phyloP scores from a whole-genome alignment of 2,797 vertebrate genomes.

The Menidia menidia region DNA sequence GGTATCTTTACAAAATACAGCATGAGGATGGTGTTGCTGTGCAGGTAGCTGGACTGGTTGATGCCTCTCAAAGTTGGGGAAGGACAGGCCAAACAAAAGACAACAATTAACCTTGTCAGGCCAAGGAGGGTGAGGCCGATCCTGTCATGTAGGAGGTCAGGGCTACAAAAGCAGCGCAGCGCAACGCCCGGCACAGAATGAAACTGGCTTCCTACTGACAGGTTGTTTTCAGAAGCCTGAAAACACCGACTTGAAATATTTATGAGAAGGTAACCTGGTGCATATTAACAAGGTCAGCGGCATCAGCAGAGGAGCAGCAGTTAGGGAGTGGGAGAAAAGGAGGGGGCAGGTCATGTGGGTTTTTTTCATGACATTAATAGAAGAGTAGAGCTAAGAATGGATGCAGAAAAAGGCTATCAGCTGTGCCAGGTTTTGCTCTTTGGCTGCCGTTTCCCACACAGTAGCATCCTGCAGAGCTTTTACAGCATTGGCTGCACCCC shows the following conservation, averaged over 20 bases:
- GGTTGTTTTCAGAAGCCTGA: conserved; percentile 80
- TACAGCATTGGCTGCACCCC: conserved; percentile 49
- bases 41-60: conserved; percentile 48
- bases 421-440: conserved; percentile 43
- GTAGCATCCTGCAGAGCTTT: conserved; percentile 46
- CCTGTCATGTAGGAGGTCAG: conserved; percentile 79
- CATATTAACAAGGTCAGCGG: conserved; percentile 82
- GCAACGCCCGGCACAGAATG: conserved; percentile 52
- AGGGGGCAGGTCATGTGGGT: conserved; percentile 35
- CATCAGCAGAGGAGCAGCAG: conserved; percentile 64
- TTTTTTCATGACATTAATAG: conserved; percentile 66
- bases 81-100: conserved; percentile 68
- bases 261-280: conserved; percentile 79
- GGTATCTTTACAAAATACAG: conserved; percentile 33
- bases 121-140: conserved; percentile 59
- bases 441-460: conserved; percentile 41
- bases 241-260: conserved; percentile 83
- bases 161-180: conserved; percentile 68
- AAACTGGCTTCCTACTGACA: conserved; percentile 76
- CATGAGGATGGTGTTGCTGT: conserved; percentile 27
- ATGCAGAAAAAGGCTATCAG: conserved; percentile 39
- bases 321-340: conserved; percentile 37
- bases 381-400: conserved; percentile 58
- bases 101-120: conserved; percentile 81
- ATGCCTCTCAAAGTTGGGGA: conserved; percentile 60